Percentiles rank a stretch among this genome's conserved stretches.
These are phyloP conservation scores for Metridium senile DNA, from an alignment of 92 coral and sea anemone species.

Conservation along the genomic window DNA sequence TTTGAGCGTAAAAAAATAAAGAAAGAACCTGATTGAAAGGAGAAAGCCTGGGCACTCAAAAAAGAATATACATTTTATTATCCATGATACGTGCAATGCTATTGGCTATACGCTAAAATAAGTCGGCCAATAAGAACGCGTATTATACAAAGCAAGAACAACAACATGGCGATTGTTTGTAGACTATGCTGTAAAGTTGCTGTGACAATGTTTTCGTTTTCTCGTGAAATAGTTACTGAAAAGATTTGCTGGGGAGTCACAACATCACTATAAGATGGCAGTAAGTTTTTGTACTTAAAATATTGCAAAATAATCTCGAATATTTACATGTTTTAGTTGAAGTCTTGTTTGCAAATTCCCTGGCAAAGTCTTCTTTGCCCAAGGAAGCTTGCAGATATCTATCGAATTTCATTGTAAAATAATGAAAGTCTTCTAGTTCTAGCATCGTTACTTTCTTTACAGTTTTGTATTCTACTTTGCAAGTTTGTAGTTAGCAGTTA, in stretches of 20 bases:
- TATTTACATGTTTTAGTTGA: not conserved
- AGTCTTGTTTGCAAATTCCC: slow-evolving; percentile 1
- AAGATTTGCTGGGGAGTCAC: slow-evolving; percentile 83
- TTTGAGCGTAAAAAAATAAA: too few relatives aligned
- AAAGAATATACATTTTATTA: too few relatives aligned
- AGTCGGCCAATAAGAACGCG: not conserved
- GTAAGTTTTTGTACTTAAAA: slow-evolving; percentile 30
- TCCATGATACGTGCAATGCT: not conserved
- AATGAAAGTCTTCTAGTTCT: too few relatives aligned
- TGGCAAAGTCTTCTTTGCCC: too few relatives aligned
- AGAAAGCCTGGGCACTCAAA: too few relatives aligned
- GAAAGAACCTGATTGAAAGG: too few relatives aligned
- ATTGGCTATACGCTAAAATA: not conserved
- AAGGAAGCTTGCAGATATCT: too few relatives aligned
- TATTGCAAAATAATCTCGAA: not conserved
- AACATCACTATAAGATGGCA: slow-evolving; percentile 97
- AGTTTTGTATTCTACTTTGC: too few relatives aligned
- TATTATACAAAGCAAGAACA: too few relatives aligned
- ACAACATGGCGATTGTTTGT: slow-evolving; percentile 44
- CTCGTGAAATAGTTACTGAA: slow-evolving; percentile 34
- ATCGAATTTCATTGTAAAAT: too few relatives aligned
- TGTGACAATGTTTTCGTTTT: slow-evolving; percentile 28
- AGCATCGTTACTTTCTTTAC: too few relatives aligned
- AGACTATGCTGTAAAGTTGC: not conserved
- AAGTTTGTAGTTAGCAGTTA: too few relatives aligned